These are phyloP conservation scores for Formicarius rufipectus DNA, from an alignment of 2,113 vertebrate species.

Conservation along the genomic window DNA sequence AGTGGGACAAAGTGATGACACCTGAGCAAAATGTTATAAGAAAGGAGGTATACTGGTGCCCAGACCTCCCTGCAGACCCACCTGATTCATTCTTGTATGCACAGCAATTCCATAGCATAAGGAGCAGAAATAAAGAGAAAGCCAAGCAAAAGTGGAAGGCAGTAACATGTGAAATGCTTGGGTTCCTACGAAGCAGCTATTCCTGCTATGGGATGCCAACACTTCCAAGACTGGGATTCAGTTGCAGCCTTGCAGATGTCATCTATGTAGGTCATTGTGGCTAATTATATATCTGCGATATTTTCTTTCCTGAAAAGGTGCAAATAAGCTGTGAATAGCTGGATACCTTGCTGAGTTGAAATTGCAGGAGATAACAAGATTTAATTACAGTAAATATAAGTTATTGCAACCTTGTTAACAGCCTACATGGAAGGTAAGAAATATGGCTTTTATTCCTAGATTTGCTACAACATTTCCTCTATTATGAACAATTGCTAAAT, in stretches of 20 bases:
- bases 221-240: neutral
- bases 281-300: neutral
- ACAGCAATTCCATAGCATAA: neutral
- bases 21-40: neutral
- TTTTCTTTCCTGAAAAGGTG: slow-evolving; percentile 6
- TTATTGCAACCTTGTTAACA: neutral
- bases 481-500: neutral
- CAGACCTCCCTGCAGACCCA: neutral
- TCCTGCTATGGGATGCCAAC: neutral
- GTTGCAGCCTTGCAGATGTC: neutral
- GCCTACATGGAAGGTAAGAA: neutral
- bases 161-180: neutral
- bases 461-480: neutral
- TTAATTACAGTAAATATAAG: slow-evolving; percentile 8
- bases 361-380: neutral
- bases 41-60: neutral
- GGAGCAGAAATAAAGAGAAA: neutral
- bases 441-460: neutral
- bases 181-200: neutral
- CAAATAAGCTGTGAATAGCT: neutral
- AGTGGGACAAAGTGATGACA: neutral
- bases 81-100: neutral
- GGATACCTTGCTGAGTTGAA: neutral
- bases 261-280: neutral
- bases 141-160: neutral